A percentile compares a stretch with the other conserved stretches of the same genome.
Evolutionary conservation across 1,140 invertebrate species (phyloP).

Genomic region (Euschistus heros): DNA sequence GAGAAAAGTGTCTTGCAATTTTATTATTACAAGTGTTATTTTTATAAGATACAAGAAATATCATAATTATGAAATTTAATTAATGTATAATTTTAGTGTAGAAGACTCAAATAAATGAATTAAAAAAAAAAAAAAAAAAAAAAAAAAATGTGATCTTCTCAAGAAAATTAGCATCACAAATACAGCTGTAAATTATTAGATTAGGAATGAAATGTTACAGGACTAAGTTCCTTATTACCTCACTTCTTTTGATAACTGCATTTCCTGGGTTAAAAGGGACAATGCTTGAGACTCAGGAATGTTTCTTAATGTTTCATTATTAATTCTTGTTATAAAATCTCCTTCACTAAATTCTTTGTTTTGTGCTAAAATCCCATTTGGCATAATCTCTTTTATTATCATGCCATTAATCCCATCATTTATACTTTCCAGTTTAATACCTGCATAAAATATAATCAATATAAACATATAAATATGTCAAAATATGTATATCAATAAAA

Average conservation of each 20-base stretch:
- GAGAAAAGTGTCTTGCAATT: no score
- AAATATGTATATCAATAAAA: neutral
- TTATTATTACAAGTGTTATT: no score
- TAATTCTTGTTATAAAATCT: conserved; percentile 32
- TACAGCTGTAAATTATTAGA: neutral
- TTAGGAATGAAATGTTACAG: neutral
- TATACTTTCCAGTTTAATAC: conserved; percentile 44
- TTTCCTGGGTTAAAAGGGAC: no score
- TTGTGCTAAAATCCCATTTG: conserved; percentile 42
- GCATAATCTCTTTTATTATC: conserved; percentile 43
- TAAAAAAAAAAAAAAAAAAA: no score
- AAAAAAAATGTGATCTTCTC: neutral
- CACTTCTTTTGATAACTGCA: no score
- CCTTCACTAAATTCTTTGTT: conserved; percentile 46
- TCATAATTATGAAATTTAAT: no score
- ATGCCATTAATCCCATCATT: conserved; percentile 55
- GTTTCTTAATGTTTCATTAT: conserved; percentile 33
- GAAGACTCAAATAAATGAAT: no score
- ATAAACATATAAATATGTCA: no score
- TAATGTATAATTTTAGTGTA: no score
- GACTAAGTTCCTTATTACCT: no score
- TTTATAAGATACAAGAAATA: no score
- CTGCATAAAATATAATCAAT: conserved; percentile 32
- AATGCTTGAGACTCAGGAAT: conserved; percentile 36
- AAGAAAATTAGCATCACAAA: neutral